Evolutionary conservation across 2,797 vertebrate genomes (phyloP).

Genomic region (Poliocrania exsul): DNA sequence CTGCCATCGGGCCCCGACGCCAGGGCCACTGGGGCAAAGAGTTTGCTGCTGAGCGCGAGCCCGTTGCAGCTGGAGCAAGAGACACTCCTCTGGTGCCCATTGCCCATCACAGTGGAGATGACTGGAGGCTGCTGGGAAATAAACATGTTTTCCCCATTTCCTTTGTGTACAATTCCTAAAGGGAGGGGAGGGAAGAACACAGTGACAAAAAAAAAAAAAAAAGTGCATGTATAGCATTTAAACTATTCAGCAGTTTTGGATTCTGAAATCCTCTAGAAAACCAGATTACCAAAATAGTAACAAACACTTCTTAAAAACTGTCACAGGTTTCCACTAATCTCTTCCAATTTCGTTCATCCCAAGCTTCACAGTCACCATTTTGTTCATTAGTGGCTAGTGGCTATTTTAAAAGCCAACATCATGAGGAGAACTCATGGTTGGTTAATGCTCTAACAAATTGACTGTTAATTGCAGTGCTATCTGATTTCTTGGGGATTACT

Average conservation of each 20-base stretch:
- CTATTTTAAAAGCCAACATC: slow-evolving; percentile 49
- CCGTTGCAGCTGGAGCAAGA: slow-evolving; percentile 92
- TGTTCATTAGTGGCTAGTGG: neutral
- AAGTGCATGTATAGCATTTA: neutral
- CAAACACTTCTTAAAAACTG: neutral
- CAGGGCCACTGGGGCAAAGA: slow-evolving; percentile 93
- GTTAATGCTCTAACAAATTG: slow-evolving; percentile 63
- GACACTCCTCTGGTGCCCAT: slow-evolving; percentile 92
- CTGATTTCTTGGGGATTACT: slow-evolving; percentile 61
- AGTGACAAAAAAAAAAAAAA: neutral
- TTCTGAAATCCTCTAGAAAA: neutral
- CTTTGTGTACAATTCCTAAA: slow-evolving; percentile 95
- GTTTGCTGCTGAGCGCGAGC: slow-evolving; percentile 88
- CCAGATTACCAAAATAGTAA: neutral
- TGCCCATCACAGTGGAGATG: slow-evolving; percentile 93
- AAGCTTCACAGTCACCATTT: neutral
- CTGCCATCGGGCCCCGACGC: slow-evolving; percentile 94
- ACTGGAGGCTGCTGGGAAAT: slow-evolving; percentile 95
- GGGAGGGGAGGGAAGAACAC: neutral
- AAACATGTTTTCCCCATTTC: slow-evolving; percentile 95
- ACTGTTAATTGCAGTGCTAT: slow-evolving; percentile 65
- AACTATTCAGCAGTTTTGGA: neutral
- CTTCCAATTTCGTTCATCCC: neutral
- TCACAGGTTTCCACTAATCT: neutral
- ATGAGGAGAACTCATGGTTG: slow-evolving; percentile 48